Evolutionary conservation across 2,888 invertebrate species (phyloP), one percentile per base, ranked within the genome.

Genomic region (Erebia aethiops): DNA sequence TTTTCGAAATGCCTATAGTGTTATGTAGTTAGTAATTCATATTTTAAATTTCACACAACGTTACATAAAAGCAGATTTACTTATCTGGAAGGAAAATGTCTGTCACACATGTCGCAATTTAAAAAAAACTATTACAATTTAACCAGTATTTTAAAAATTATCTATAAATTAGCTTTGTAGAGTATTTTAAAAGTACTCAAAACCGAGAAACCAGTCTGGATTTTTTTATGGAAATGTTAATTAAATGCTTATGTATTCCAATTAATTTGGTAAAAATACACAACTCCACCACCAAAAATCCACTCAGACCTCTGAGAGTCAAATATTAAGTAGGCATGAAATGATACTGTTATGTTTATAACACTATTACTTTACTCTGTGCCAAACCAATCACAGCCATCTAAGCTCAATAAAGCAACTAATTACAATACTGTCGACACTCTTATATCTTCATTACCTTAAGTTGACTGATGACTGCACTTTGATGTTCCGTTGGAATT

Each of bases 351-450:
- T 16, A 64, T 51, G 52, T 16, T 35, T 51, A 63, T 49, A 43
- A 16, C 35, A 16, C 3, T 21, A 46, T 21, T 49, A 49, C 26
- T 49, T 54, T 79, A 78, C 60, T 83, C 84, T 83, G 72, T 81
- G 80, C 10, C 64, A 58, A 78, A 75, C 82, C 81, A 84, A 84
- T 85, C 84, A 82, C 78, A 80, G 75, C 78, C 77, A 79, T 80
- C 78, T 72, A 77, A 77, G 81, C 80, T 81, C 80, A 80, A 86
- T 86, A 87, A 83, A 87, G 82, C 81, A 80, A 77, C 83, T 88
- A 88, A 89, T 88, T 88, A 88, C 82, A 77, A 75, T 72, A 81
- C 84, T 87, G 87, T 87, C 88, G 82, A 82, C 85, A 78, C 78
- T 74, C 77, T 76, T 80, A 84, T 79, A 81, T 84, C 86, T 87